Evolutionary conservation across 2,888 invertebrate genomes (phyloP), one percentile per base, ranked within the genome.

Genomic region (Morpho achilles): DNA sequence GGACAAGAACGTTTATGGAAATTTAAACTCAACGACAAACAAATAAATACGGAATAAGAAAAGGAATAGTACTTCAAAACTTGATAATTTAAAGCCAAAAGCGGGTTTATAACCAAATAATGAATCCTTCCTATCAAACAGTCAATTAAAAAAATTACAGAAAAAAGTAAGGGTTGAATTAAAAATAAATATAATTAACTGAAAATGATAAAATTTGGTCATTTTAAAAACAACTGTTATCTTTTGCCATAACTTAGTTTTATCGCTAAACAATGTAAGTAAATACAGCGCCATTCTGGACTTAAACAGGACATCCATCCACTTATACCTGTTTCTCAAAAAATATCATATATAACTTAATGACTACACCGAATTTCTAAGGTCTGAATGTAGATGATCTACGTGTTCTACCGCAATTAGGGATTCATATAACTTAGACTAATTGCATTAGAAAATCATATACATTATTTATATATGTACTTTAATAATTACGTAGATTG

Each of bases 281-380:
- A 50, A 50, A 50, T 50, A 46, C 32, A 53, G 52, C 42, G 48
- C 53, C 50, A 44, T 46, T 43, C n/a, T 41, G 45, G 42, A 41
- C 32, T 45, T 56, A 56, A 50, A 56, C 53, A 53, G 53, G 48
- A 57, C 56, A 62, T 46, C 45, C 56, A 62, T 46, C 45, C 53
- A 39, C 53, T 47, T 59, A 49, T 62, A 58, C 62, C 57, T 49
- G 57, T 49, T 58, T 52, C 46, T 32, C 41, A 52, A 51, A 49
- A 52, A 55, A 22, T 22, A 70, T 80, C 16, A 16, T 16, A 16
- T 16, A 83, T 86, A 78, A 75, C 70, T 69, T 76, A 80, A 79
- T 77, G 75, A 75, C 70, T 73, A 74, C 72, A 65, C 59, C 64
- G 67, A 39, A 44, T 68, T 65, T 69, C 66, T 69, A 61, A 65